phyloP scores from a whole-genome alignment of 2,888 invertebrate species.

The Therioaphis trifolii region DNA sequence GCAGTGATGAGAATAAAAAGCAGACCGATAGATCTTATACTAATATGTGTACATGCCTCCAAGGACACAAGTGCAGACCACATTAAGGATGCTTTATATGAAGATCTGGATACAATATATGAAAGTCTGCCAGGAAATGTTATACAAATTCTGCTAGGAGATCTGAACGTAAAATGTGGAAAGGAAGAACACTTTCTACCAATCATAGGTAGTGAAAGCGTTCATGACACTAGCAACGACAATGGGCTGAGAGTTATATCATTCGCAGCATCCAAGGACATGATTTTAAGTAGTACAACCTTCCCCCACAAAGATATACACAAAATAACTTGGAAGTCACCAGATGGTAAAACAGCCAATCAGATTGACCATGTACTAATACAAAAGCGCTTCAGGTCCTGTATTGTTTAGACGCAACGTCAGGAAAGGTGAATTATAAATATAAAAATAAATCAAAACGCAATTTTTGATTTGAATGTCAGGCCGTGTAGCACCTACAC shows the following conservation, averaged over 20 bases:
- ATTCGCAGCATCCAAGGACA: not conserved
- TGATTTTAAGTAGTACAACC: slow-evolving; percentile 19
- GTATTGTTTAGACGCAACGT: too few species aligned
- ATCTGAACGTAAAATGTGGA: not conserved
- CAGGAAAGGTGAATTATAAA: too few species aligned
- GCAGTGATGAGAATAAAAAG: slow-evolving; percentile 2
- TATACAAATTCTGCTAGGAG: not conserved
- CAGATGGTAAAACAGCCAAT: not conserved
- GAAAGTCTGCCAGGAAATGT: not conserved
- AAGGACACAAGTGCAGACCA: not conserved
- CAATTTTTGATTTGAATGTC: too few species aligned
- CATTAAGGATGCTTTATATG: not conserved
- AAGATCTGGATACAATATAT: slow-evolving; percentile 5
- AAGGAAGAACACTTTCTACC: not conserved
- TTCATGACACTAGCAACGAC: not conserved
- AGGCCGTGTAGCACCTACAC: too few species aligned
- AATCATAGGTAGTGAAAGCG: not conserved
- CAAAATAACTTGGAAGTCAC: slow-evolving; percentile 4
- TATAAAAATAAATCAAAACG: too few species aligned
- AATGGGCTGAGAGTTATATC: not conserved
- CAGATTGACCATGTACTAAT: too few species aligned
- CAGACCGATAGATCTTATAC: not conserved
- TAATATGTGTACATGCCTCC: not conserved
- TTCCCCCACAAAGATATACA: not conserved
- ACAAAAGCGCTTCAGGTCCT: too few species aligned